Base-by-base conservation (phyloP, 2,888 invertebrate species). In the Peribatodes rhomboidaria region DNA sequence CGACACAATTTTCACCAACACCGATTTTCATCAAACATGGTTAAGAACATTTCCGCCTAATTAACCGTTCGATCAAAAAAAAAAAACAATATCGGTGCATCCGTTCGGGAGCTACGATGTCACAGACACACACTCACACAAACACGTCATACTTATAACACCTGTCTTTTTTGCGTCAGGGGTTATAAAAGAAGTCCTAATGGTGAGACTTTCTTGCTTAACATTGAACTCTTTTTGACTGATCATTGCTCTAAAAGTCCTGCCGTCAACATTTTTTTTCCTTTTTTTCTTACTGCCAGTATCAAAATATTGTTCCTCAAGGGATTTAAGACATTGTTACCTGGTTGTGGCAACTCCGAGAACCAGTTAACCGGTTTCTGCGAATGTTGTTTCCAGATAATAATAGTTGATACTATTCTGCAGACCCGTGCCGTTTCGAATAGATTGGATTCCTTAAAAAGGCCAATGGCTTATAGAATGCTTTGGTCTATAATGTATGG, bases 361-460 rank as follows among this genome's bases (percentile, higher is more conserved):
- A 83, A 83, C 83, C 80, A 69, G 83, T 83, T 80, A 76, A 77
- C 78, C 73, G 77, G 82, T 79, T 82, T 81, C 76, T 77, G 73
- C 74, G 75, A 84, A 80, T 78, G 70, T 74, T 66, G 72, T 72
- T 73, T 69, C 67, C 73, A 76, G 74, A 71, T 76, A 77, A 73
- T 79, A 77, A 79, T 74, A 72, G 53, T 42, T 37, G 59, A 65
- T 61, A 56, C 49, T 53, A 61, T 58, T 57, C 66, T 57, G 46
- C 37, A 33, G 47, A 72, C 71, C 53, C 65, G 65, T 65, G 67
- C 69, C 64, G 50, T 72, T 72, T 71, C 65, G 70, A 74, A 77
- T 72, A 65, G 60, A 68, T 72, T 46, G 61, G 72, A 75, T 74
- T 71, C 73, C 67, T 61, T 68, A 71, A 71, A 75, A 71, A 61